Conservation (phyloP, 2,888 invertebrate species). For the Parochlus steinenii region DNA sequence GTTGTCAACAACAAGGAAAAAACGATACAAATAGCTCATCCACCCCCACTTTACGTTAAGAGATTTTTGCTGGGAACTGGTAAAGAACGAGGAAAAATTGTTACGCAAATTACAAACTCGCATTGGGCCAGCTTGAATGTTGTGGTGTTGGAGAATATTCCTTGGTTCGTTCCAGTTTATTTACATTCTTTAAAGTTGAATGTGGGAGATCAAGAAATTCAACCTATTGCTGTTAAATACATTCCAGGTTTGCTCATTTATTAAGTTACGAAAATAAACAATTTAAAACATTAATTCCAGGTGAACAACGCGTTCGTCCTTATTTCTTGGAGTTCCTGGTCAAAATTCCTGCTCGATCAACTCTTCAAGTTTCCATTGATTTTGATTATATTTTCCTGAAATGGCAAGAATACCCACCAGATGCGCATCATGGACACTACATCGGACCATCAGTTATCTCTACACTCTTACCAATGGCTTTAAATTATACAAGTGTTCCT, state of each 20-base stretch:
- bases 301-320: conserved; percentile 64
- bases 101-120: conserved; percentile 68
- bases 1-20: conserved; percentile 36
- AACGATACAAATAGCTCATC: conserved; percentile 36
- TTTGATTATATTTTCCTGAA: conserved; percentile 93
- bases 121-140: conserved; percentile 59
- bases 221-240: conserved; percentile 39
- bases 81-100: conserved; percentile 78
- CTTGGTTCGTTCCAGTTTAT: conserved; percentile 81
- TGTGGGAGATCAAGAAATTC: conserved; percentile 37
- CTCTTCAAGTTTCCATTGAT: conserved; percentile 66
- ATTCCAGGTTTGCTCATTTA: conserved; percentile 25
- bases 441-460: conserved; percentile 77
- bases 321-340: conserved; percentile 79
- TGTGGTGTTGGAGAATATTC: conserved; percentile 75
- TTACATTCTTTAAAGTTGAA: conserved; percentile 65
- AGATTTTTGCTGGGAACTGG: conserved; percentile 79
- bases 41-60: conserved; percentile 58
- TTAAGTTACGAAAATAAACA: conserved; percentile 33
- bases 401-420: conserved; percentile 98
- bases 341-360: conserved; percentile 59
- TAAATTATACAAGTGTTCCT: conserved; percentile 63
- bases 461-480: conserved; percentile 56
- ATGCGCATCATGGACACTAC: conserved; percentile 98
- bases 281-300: no score